Conservation (phyloP, 2,888 invertebrate species). For the Zaprionus bogoriensis region DNA sequence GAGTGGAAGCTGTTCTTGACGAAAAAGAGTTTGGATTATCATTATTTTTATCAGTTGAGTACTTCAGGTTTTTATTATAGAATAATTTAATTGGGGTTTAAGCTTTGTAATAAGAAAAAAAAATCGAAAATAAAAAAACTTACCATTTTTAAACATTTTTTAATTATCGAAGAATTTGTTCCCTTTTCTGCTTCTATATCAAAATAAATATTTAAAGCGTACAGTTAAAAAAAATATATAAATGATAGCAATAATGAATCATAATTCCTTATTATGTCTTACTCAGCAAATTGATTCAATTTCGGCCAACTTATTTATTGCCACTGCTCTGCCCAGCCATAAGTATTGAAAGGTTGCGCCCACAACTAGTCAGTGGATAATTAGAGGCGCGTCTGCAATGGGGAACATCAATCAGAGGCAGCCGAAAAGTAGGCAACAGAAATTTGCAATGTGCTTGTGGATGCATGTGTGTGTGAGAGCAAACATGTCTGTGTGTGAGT, state of each 20-base stretch:
- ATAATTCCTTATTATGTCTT: background rate
- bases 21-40: too few species aligned
- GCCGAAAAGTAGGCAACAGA: conserved; percentile 27
- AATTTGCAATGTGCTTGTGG: conserved; percentile 12
- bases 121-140: too few species aligned
- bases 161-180: too few species aligned
- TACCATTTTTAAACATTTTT: too few species aligned
- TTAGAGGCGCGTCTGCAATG: conserved; percentile 20
- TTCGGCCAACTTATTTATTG: background rate
- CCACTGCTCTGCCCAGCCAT: background rate
- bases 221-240: too few species aligned
- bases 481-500: background rate
- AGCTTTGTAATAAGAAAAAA: too few species aligned
- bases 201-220: too few species aligned
- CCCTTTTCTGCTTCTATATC: too few species aligned
- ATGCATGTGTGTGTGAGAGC: background rate
- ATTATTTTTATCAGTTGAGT: too few species aligned
- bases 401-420: conserved; percentile 57
- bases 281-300: background rate
- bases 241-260: background rate
- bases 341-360: background rate
- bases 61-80: too few species aligned
- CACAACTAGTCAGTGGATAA: background rate
- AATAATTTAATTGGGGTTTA: too few species aligned
- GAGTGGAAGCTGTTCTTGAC: too few species aligned